Evolutionary conservation across 2,113 vertebrate species (phyloP).

Genomic region (Epinephelus cyanopodus): DNA sequence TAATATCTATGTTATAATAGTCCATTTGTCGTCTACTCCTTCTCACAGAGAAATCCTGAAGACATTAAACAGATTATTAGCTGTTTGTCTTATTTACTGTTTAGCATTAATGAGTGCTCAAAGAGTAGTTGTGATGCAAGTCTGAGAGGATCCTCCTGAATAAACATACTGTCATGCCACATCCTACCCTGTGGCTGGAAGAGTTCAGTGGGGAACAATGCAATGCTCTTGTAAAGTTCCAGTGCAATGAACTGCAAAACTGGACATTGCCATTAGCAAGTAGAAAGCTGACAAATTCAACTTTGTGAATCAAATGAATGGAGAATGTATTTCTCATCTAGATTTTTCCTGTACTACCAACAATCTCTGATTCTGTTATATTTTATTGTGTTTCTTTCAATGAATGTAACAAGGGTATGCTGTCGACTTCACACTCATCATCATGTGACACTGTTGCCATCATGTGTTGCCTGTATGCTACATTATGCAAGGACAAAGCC

Average conservation of each 20-base stretch:
- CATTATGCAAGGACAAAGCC: not conserved
- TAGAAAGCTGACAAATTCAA: not conserved
- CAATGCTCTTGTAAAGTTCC: too few relatives aligned
- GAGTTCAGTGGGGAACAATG: not conserved
- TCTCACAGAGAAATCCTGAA: not conserved
- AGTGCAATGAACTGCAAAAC: too few relatives aligned
- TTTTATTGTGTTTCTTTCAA: not conserved
- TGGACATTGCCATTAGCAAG: too few relatives aligned
- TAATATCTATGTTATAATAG: not conserved
- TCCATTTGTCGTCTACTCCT: not conserved
- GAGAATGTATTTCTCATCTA: not conserved
- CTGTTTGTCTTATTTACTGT: not conserved
- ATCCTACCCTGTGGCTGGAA: slow-evolving; percentile 8
- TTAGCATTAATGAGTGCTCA: not conserved
- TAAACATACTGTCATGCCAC: not conserved
- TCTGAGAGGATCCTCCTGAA: not conserved
- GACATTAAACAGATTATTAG: not conserved
- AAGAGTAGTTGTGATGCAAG: not conserved
- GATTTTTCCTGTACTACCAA: not conserved
- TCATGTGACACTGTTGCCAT: not conserved
- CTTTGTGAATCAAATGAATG: not conserved
- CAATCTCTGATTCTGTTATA: not conserved
- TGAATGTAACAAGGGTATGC: not conserved
- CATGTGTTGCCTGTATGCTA: too few relatives aligned
- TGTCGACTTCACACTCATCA: not conserved